Evolutionary conservation across 1,140 invertebrate species (phyloP), one percentile per base, ranked within the genome.

Genomic region (Stratiolaelaps scimitus): DNA sequence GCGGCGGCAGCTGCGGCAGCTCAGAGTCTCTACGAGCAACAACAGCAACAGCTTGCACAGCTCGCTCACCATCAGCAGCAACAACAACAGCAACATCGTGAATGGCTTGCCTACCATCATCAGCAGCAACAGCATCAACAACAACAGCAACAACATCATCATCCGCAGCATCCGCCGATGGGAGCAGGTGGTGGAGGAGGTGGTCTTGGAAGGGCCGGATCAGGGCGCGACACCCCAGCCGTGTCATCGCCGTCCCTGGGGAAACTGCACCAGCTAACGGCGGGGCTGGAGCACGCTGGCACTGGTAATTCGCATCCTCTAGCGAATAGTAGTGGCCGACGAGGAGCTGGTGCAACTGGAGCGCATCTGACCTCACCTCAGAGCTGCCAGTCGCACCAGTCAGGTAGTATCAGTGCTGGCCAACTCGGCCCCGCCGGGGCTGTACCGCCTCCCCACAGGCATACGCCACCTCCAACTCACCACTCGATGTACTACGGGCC

Each of bases 61-160:
- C 10, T 40, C 4, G 34, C 34, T 6, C 53, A 60, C 53, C 34
- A 29, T 15, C 26, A 26, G 23, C 47, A 48, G 15, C 4, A 23
- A 15, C 47, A 48, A 15, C 47, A 48, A 7, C 47, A 48, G 47
- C 53, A 60, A 60, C 53, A 60, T 2, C 53, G 53, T 29, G 53
- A 60, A 34, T 60, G 53, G 53, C 23, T 60, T 4, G 53, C 53
- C 34, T 60, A 60, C 23, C 53, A 60, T 26, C 53, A 60, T 26
- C 53, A 60, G 15, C 53, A 60, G 10, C 53, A 60, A 10, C 53
- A 60, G 20, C 53, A 60, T 5, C 53, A 60, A 26, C 53, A 60
- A 10, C 53, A 60, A 15, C 47, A 48, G 23, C 53, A 60, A 26
- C 53, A 60, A 5, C 53, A 60, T 17, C 53, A 60, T 19, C 15